Base-by-base conservation (phyloP, 1,140 invertebrate genomes). In the Oryzaephilus surinamensis region DNA sequence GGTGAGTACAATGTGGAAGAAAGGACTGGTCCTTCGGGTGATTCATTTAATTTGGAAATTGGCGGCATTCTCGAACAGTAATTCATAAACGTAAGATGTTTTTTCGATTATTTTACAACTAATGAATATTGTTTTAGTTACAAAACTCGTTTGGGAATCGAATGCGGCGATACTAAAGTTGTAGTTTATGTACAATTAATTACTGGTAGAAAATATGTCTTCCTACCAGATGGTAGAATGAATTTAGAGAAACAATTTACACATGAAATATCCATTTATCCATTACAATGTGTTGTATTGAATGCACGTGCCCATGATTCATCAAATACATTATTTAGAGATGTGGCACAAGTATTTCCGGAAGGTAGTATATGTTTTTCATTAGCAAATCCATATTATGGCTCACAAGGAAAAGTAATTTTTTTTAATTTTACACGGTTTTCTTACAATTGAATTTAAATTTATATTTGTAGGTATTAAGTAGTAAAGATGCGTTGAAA, bases 361-460 rank as follows among this genome's bases (percentile, higher is more conserved):
- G 54, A 62, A 2, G 74, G 75, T 1, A 72, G 70, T 28, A 50
- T 57, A 2, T 79, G 85, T 34, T 94, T 93, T 55, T 77, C 90
- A 63, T 58, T 92, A 5, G 78, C 77, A 0, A 71, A 74, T 45
- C 81, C 79, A 2, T 77, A 86, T 62, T 93, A 90, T 62, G 90
- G 88, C 8, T 73, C 73, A 31, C 68, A 76, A 51, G 87, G 80
- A 28, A 73, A 78, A 50, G 84, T 89, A 48, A 31, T 6, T 14
- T 12, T 15, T 24, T 13, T n/a, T 11, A 19, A 13, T 14, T 18
- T 37, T 29, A 18, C 8, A 5, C 19, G 7, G 10, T 38, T 13
- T 29, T 20, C n/a, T n/a, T n/a, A n/a, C n/a, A n/a, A n/a, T n/a
- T n/a, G n/a, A n/a, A n/a, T n/a, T n/a, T n/a, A n/a, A n/a, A n/a